Evolutionary conservation across 2,797 vertebrate genomes (phyloP).

Genomic region (Cercopithecus diana): DNA sequence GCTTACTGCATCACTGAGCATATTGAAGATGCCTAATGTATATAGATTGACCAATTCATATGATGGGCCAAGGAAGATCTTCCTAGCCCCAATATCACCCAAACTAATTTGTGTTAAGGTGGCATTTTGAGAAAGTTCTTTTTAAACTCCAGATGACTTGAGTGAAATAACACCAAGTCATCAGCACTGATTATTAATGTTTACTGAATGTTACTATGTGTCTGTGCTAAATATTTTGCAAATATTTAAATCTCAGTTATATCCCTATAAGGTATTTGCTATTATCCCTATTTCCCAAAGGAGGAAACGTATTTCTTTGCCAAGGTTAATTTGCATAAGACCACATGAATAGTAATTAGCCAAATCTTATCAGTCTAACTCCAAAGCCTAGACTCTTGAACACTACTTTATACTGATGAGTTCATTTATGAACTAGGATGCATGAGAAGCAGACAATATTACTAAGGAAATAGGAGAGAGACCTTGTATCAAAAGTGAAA

Average conservation of each 20-base stretch:
- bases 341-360: neutral
- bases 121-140: constrained; percentile 6
- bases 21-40: neutral
- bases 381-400: neutral
- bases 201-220: neutral
- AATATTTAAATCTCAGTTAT: neutral
- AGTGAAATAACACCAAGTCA: neutral
- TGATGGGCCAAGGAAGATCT: neutral
- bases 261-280: neutral
- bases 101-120: neutral
- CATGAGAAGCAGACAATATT: neutral
- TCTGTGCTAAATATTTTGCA: neutral
- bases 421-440: neutral
- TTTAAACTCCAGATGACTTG: neutral
- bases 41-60: too few species aligned
- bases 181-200: neutral
- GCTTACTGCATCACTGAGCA: neutral
- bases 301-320: neutral
- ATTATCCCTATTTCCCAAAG: neutral
- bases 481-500: neutral
- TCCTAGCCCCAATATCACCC: neutral
- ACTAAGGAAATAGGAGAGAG: neutral
- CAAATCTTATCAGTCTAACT: neutral
- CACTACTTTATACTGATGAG: neutral
- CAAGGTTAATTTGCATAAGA: neutral